Conservation (phyloP, 2,888 invertebrate species). For the Dicyrtomina minuta region DNA sequence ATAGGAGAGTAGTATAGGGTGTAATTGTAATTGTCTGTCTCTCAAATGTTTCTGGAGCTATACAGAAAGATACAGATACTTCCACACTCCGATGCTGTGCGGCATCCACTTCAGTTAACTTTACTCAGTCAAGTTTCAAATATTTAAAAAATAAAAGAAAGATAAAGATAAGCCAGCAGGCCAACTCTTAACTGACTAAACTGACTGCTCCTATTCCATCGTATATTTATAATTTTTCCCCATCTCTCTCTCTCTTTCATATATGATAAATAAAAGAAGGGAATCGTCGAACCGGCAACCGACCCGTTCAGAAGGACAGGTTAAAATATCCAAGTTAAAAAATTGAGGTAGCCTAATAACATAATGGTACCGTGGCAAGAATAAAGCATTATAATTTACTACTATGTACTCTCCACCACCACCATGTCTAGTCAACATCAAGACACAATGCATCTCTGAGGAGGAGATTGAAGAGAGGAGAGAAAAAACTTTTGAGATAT, state of each 20-base stretch:
- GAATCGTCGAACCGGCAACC: background rate
- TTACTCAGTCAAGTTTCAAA: too few species aligned
- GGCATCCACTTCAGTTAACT: too few species aligned
- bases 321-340: slow-evolving; percentile 34
- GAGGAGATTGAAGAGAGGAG: background rate
- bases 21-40: too few species aligned
- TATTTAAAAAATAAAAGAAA: background rate
- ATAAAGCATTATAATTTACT: slow-evolving; percentile 37
- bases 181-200: slow-evolving; percentile 6
- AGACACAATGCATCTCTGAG: slow-evolving; percentile 22
- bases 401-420: slow-evolving; percentile 15
- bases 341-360: slow-evolving; percentile 42
- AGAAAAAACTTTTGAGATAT: slow-evolving; percentile 26
- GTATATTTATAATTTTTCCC: background rate
- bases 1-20: too few species aligned
- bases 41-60: background rate
- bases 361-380: slow-evolving; percentile 38
- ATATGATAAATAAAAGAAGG: background rate
- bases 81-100: too few species aligned
- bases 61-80: background rate
- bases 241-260: background rate
- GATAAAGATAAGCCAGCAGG: slow-evolving; percentile 13
- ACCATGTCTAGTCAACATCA: slow-evolving; percentile 13
- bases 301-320: slow-evolving; percentile 29
- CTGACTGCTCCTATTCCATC: background rate